Evolutionary conservation across 2,797 vertebrate genomes (phyloP), one percentile per base, ranked within the genome.

Genomic region (Tiaroga cobitis): DNA sequence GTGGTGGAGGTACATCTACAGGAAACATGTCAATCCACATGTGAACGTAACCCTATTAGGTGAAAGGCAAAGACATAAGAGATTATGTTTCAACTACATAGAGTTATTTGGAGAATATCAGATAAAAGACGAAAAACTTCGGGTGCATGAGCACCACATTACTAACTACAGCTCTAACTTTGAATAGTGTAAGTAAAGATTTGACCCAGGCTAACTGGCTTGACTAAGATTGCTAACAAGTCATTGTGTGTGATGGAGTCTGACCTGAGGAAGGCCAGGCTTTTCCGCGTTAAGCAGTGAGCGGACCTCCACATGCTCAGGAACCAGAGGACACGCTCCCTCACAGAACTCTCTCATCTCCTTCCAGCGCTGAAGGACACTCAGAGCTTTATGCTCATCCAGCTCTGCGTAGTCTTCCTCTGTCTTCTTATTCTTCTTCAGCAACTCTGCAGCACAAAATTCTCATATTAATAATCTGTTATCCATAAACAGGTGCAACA

Each of bases 11-110:
- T 19, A 97, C 90, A 0, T 99, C 97, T 0, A 93, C 95, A 8
- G 97, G 97, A 91, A 99, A 99, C 95, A 99, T 96, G 92, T 99
- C 98, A 21, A 98, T 95, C 97, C 97, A 99, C 98, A 98, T 97
- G 82, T 99, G 97, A 89, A 97, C 94, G 41, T 95, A 96, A 80
- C 97, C 97, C 98, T 99, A 90, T 13, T 59, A 34, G 4, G 81
- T 89, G 32, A 84, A 81, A 69, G n/a, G 69, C 26, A 72, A 39
- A 70, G 10, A 83, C 13, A 34, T 29, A 16, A 75, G 34, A 72
- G 6, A 46, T 19, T n/a, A 59, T 34, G 5, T 32, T 2, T 3
- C 63, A 32, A 65, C 63, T 18, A 65, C 63, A 65, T 8, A 32
- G 19, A 59, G 29, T 65, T 18, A 32, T 32, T 32, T 32, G 29